Percentiles rank a stretch among this genome's conserved stretches.
phyloP scores from a whole-genome alignment of 2,797 vertebrate genomes.

The Anas flavirostris region DNA sequence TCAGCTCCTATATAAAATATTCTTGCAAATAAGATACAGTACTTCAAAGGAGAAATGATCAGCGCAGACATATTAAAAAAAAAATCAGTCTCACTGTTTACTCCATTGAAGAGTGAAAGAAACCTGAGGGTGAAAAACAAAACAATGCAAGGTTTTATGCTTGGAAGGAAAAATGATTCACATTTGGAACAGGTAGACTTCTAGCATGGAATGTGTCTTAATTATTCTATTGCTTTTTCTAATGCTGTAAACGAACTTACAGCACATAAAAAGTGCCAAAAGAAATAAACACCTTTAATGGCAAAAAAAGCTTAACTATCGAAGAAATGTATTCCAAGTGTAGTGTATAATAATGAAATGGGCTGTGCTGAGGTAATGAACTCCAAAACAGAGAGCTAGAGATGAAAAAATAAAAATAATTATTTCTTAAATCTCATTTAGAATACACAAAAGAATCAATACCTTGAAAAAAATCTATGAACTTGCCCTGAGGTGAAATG shows the following conservation, averaged over 20 bases:
- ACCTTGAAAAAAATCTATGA: conserved; percentile 18
- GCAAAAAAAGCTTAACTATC: neutral
- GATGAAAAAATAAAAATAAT: neutral
- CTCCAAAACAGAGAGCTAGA: conserved; percentile 6
- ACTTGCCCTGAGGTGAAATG: conserved; percentile 50
- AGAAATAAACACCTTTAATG: conserved; percentile 1
- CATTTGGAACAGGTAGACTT: neutral
- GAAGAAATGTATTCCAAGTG: neutral
- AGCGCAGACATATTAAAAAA: neutral
- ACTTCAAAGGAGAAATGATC: neutral
- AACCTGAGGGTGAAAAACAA: neutral
- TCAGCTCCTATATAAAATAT: conserved; percentile 13
- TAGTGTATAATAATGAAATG: neutral
- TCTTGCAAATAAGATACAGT: neutral
- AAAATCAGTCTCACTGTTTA: neutral
- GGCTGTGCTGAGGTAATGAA: neutral
- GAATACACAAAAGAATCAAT: conserved; percentile 48
- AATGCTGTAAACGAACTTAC: conserved; percentile 29
- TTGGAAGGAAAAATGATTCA: conserved; percentile 28
- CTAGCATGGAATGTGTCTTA: neutral
- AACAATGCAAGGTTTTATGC: neutral
- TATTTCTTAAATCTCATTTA: conserved; percentile 47
- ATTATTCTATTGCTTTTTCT: neutral
- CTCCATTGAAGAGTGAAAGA: neutral
- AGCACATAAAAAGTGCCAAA: conserved; percentile 1